Evolutionary conservation across 1,140 invertebrate genomes (phyloP).

Genomic region (Tribolium madens): DNA sequence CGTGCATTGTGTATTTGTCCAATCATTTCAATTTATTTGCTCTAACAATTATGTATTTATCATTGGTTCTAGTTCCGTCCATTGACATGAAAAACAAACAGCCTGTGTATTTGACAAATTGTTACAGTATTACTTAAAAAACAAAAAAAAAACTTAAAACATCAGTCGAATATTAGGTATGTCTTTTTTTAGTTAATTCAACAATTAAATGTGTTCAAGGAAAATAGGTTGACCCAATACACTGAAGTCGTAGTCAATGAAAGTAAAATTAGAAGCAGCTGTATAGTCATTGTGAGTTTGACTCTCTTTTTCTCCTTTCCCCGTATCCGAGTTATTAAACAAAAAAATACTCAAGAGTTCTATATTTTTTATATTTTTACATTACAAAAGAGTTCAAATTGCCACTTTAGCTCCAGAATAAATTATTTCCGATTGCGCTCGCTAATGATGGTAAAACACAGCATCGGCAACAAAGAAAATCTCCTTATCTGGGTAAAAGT

Average conservation of each 20-base stretch:
- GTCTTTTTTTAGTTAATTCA: too few species aligned
- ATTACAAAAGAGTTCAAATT: background rate
- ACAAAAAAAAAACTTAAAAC: background rate
- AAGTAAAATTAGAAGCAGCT: background rate
- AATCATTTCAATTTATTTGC: conserved; percentile 21
- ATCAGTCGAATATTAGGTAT: too few species aligned
- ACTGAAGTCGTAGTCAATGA: too few species aligned
- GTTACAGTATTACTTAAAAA: too few species aligned
- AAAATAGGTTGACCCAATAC: too few species aligned
- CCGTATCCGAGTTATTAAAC: too few species aligned
- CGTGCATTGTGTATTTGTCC: background rate
- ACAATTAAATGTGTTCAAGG: background rate
- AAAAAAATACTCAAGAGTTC: background rate
- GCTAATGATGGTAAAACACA: background rate
- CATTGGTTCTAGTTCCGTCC: background rate
- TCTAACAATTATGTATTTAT: background rate
- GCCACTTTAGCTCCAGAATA: background rate
- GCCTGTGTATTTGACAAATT: background rate
- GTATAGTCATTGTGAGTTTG: background rate
- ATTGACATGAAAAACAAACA: background rate
- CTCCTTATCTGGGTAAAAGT: conserved; percentile 43
- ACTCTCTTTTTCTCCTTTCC: too few species aligned
- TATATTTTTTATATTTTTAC: background rate
- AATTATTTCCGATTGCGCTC: background rate
- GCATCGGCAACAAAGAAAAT: conserved; percentile 23